Base-by-base conservation (phyloP, 2,797 vertebrate genomes). In the Cottoperca gobio region DNA sequence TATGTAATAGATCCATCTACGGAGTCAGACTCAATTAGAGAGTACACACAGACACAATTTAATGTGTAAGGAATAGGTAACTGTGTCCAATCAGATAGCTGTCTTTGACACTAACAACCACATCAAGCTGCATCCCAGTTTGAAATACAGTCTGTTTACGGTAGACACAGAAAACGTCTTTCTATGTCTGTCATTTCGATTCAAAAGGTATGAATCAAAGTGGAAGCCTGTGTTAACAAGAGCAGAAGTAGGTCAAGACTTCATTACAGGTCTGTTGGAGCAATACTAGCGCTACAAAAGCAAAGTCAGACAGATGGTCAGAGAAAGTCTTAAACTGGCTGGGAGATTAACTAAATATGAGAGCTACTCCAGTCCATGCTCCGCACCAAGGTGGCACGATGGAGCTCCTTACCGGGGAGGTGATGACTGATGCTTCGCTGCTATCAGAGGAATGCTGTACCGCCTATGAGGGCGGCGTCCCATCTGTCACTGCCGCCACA, bases 401-500 rank as follows among this genome's bases (percentile, higher is more conserved):
- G 68, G 73, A 81, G 61, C 69, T 76, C 60, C 46, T 76, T 4
- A 17, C 62, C 45, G 60, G 12, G 63, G 26, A 68, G 60, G 78
- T 60, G 75, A 80, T 68, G 84, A 79, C 70, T 76, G 79, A 89
- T 50, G 66, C 54, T 78, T 84, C 80, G 62, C 72, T 71, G 81
- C 78, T 87, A 86, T 72, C 58, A 71, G 68, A 70, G 83, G 82
- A 90, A 88, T 89, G 86, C 73, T 33, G 45, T 10, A 76, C 78
- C 80, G 73, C 78, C 76, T 78, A 67, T 33, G 4, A 42, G 57
- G 50, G 46, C 39, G 17, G 68, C 7, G 8, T 76, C 70, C 24
- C 9, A 58, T 83, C 78, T 82, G 78, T 78, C 62, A 65, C 63
- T 57, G 62, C 74, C 8, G 43, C 77, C 77, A 78, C 76, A 62